Base-by-base conservation (phyloP, 53 echinoderm and acorn worm species). In the Hippasteria phrygiana region DNA sequence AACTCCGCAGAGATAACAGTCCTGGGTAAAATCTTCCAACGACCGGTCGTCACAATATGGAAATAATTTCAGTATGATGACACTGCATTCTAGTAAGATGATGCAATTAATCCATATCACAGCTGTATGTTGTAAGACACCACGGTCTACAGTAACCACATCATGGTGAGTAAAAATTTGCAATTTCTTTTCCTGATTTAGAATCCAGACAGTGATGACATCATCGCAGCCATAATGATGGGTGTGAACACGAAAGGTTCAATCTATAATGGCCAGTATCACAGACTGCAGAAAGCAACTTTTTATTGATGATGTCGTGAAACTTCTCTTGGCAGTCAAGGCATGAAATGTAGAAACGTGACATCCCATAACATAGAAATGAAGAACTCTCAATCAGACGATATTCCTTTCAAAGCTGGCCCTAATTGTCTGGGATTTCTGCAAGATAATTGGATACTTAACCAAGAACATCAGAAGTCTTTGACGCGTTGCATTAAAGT, bases 61-160 rank as follows among this genome's bases (percentile, higher is more conserved):
- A 33, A 33, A 33, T 2, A 67, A 2, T 59, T 5, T 16, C 20
- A 9, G 3, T 28, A 64, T 38, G 73, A 40, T 43, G 41, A 73
- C 42, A 43, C 1, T 1, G 14, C 42, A 41, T 43, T 73, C 67
- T 33, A 17, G 17, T 11, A 36, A 36, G 43, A 42, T 22, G 73
- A 73, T n/a, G 71, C 12, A 43, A 73, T 73, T 22, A 43, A 42
- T 41, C 42, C 73, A 73, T 42, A 42, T 42, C 32, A n/a, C 24
- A 1, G 3, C 0, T 18, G 42, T n/a, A 73, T 12, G 14, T 14
- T 42, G 26, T 3, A 43, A 18, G 5, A 73, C n/a, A 16, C 1
- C 14, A 3, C 35, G 73, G 5, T 12, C n/a, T 24, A 0, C 3
- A 43, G 18, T 40, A 41, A 41, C 43, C 42, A 73, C 41, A 73